Conservation (phyloP, 2,113 vertebrate species). For the Poeciliopsis turrubarensis region DNA sequence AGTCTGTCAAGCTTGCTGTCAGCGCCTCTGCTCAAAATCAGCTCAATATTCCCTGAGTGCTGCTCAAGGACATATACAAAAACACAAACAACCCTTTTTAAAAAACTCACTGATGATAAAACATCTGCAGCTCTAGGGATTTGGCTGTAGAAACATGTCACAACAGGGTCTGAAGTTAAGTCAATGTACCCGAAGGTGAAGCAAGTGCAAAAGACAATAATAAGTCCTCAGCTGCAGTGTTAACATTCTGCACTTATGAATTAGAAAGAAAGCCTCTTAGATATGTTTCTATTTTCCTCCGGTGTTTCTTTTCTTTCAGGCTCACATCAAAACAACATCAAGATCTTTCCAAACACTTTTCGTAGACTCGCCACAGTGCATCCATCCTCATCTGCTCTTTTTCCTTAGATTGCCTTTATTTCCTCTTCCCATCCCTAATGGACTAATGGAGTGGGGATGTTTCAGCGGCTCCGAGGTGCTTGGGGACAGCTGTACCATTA, state of each 20-base stretch:
- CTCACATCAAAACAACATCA: constrained; percentile 9
- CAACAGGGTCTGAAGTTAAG: constrained; percentile 23
- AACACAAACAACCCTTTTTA: constrained; percentile 41
- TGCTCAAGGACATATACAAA: constrained; percentile 61
- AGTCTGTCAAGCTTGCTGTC: constrained; percentile 27
- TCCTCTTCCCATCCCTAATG: constrained; percentile 41
- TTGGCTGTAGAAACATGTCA: constrained; percentile 26
- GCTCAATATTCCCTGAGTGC: constrained; percentile 54
- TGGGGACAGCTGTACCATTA: constrained; percentile 55
- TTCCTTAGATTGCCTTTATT: constrained; percentile 6
- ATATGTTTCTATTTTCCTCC: background rate
- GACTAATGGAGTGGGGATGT: constrained; percentile 50
- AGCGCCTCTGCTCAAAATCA: constrained; percentile 38
- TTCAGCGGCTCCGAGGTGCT: constrained; percentile 48
- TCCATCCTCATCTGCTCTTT: background rate
- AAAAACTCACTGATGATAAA: constrained; percentile 35
- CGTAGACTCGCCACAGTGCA: constrained; percentile 14
- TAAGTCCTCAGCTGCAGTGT: constrained; percentile 11
- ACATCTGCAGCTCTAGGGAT: constrained; percentile 36
- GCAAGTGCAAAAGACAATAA: constrained; percentile 1
- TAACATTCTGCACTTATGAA: constrained; percentile 22
- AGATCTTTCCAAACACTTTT: constrained; percentile 21
- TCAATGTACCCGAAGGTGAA: background rate
- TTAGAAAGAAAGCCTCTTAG: constrained; percentile 30
- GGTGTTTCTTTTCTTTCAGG: background rate